A percentile compares a stretch with the other conserved stretches of the same genome.
Conservation (phyloP, 2,797 vertebrate species). For the Helarctos malayanus region DNA sequence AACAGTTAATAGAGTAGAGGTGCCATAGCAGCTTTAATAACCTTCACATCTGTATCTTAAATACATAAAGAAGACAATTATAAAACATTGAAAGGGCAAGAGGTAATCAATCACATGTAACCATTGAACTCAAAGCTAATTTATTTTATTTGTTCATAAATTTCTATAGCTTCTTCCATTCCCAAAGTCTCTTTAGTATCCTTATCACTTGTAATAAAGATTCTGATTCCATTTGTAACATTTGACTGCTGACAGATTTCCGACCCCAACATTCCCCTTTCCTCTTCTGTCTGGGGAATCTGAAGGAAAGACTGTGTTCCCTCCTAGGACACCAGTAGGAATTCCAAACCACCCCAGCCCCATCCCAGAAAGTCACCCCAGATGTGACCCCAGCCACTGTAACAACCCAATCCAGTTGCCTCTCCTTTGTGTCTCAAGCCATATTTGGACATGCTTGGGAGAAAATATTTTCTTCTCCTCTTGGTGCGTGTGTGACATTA, state of each 20-base stretch:
- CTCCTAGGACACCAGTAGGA: neutral
- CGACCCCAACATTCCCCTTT: neutral
- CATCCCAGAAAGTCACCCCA: neutral
- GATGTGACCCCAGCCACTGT: neutral
- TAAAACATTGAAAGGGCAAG: neutral
- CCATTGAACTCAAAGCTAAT: neutral
- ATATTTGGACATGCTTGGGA: neutral
- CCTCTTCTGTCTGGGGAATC: neutral
- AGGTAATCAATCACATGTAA: neutral
- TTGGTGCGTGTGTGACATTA: neutral
- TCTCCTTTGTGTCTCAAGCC: neutral
- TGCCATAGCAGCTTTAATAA: neutral
- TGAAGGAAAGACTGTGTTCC: neutral
- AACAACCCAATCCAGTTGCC: neutral
- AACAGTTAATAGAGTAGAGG: neutral
- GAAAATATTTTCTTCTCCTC: neutral
- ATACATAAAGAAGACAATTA: neutral
- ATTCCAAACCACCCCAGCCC: neutral
- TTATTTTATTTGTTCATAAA: slow-evolving; percentile 28
- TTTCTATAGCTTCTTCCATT: neutral
- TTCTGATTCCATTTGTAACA: neutral
- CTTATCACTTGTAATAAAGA: neutral
- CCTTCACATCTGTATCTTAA: neutral
- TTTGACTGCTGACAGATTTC: neutral
- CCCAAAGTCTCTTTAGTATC: neutral